These are phyloP conservation scores for Caenorhabditis uteleia DNA, from an alignment of 2,888 invertebrate genomes.

Conservation along the genomic window DNA sequence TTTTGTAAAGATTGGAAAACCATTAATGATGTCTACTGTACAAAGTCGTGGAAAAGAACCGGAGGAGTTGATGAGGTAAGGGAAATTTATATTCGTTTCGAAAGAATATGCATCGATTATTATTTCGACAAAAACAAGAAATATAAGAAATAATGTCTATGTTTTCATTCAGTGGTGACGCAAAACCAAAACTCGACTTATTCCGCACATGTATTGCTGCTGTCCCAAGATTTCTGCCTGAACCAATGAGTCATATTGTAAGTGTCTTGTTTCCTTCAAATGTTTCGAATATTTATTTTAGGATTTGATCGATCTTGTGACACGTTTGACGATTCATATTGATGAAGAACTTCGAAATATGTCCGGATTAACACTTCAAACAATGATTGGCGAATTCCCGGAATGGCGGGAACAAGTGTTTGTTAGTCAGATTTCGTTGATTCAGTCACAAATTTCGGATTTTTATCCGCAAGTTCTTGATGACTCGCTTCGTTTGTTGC, in stretches of 20 bases:
- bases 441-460: conserved; percentile 74
- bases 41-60: conserved; percentile 86
- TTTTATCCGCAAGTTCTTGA: conserved; percentile 88
- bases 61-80: conserved; percentile 71
- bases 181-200: conserved; percentile 95
- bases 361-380: conserved; percentile 76
- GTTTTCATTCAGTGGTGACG: conserved; percentile 79
- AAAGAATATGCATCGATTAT: too few relatives aligned
- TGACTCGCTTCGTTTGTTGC: conserved; percentile 87
- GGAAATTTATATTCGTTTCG: neutral
- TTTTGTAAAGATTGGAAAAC: conserved; percentile 97
- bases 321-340: conserved; percentile 93
- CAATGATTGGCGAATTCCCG: conserved; percentile 91
- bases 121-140: neutral
- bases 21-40: conserved; percentile 92
- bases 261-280: too few relatives aligned
- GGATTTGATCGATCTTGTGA: conserved; percentile 91
- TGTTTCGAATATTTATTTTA: too few relatives aligned
- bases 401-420: conserved; percentile 97
- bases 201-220: conserved; percentile 98
- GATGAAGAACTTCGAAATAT: conserved; percentile 89
- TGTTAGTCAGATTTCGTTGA: conserved; percentile 70
- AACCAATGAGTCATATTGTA: conserved; percentile 86
- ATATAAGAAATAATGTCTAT: neutral
- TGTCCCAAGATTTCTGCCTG: conserved; percentile 93